phyloP scores from a whole-genome alignment of 2,888 invertebrate genomes.

The Ophion ventricosus region DNA sequence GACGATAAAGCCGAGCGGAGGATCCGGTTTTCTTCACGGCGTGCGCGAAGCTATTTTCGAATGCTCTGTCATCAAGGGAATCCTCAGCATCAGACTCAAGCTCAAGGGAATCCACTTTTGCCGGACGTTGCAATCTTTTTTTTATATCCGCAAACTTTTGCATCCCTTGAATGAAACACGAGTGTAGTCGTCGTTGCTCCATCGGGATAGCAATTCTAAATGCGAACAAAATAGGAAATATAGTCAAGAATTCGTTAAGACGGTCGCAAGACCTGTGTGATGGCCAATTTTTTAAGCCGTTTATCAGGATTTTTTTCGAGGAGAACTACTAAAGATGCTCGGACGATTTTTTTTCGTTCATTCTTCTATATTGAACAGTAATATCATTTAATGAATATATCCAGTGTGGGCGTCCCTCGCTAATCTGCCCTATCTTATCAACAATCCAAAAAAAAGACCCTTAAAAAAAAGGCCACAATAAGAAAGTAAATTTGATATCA shows the following conservation, averaged over 20 bases:
- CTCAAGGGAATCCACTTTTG: conserved; percentile 70
- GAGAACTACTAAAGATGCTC: too few species aligned
- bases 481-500: neutral
- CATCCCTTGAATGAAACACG: neutral
- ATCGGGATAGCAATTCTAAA: too few species aligned
- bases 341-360: too few species aligned
- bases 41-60: conserved; percentile 63
- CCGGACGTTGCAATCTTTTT: conserved; percentile 28
- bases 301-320: too few species aligned
- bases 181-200: neutral
- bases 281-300: too few species aligned
- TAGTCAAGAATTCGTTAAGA: too few species aligned
- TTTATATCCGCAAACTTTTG: conserved; percentile 7
- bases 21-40: conserved; percentile 68
- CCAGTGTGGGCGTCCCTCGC: too few species aligned
- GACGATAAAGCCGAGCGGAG: conserved; percentile 36
- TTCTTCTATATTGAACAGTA: too few species aligned
- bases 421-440: neutral
- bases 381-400: too few species aligned
- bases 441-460: too few species aligned
- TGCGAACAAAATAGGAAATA: neutral
- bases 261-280: too few species aligned
- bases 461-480: neutral
- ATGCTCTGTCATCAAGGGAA: conserved; percentile 53
- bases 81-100: conserved; percentile 63